phyloP scores from a whole-genome alignment of 2,888 invertebrate species.

The Drosophila suboccidentalis region DNA sequence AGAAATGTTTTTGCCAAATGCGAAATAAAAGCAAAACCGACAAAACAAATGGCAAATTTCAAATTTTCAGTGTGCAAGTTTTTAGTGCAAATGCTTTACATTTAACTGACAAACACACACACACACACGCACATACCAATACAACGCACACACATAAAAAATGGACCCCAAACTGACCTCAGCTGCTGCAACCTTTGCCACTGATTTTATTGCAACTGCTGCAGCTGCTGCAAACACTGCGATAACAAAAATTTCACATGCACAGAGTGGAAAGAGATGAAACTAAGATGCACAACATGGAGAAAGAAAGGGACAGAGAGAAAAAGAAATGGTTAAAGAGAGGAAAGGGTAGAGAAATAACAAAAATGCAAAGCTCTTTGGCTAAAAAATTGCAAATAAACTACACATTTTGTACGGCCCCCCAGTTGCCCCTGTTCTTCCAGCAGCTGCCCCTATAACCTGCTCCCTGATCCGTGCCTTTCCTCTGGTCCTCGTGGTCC shows the following conservation, averaged over 20 bases:
- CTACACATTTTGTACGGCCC: constrained; percentile 70
- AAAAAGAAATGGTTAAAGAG: constrained; percentile 8
- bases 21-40: constrained; percentile 48
- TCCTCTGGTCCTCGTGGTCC: neutral
- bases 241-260: constrained; percentile 77
- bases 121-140: constrained; percentile 15
- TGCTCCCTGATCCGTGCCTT: neutral
- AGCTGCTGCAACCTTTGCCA: constrained; percentile 80
- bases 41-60: constrained; percentile 70
- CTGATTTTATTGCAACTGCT: constrained; percentile 77
- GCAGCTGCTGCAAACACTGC: constrained; percentile 71
- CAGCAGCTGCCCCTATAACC: neutral
- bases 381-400: constrained; percentile 79
- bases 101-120: constrained; percentile 63
- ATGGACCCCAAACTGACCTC: constrained; percentile 74
- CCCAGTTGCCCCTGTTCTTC: neutral
- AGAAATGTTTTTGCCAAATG: constrained; percentile 61
- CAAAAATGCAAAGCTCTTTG: constrained; percentile 74
- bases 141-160: constrained; percentile 27
- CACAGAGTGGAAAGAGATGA: constrained; percentile 21
- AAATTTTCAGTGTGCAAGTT: constrained; percentile 69
- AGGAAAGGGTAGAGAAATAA: constrained; percentile 37
- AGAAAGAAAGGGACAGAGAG: constrained; percentile 3
- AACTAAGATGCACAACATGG: constrained; percentile 25
- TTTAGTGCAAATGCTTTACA: constrained; percentile 71